Base-by-base conservation (phyloP, 2,797 vertebrate species). In the Hybognathus amarus region DNA sequence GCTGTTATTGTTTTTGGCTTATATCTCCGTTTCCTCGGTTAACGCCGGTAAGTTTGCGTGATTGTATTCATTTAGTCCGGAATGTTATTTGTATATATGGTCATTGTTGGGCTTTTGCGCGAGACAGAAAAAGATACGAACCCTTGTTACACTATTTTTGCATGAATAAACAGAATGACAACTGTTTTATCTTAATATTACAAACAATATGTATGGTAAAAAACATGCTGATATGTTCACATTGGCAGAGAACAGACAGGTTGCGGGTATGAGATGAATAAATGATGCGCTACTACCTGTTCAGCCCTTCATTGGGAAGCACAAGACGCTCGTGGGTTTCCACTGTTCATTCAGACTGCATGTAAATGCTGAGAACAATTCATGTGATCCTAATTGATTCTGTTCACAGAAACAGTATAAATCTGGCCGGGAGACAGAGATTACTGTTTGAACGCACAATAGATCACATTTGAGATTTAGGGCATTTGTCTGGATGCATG, bases 11-110 rank as follows among this genome's bases (percentile, higher is more conserved):
- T 88, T 94, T 90, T 89, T 93, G 89, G 91, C 91, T 88, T 93
- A 89, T 89, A 85, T 95, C 85, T 89, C 90, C 64, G 87, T 89
- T 87, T 92, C 91, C 88, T 92, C 91, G 84, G 93, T 94, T 71
- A n/a, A 87, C 22, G 94, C 95, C 87, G 95, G 95, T 95, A 92
- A 95, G 94, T 94, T 89, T 67, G 11, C 84, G 90, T 89, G 68
- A 63, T 47, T 71, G 42, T 52, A 20, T 64, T 89, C 84, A 87
- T 86, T 73, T 27, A 87, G 87, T 85, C 66, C 78, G 40, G 24
- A 68, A 73, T 84, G 69, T 24, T 10, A 77, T 69, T 61, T 24
- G 54, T 1, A 5, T n/a, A 17, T 11, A 36, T 38, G 27, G 52
- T 10, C 9, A 38, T 47, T 30, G 1, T 17, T 30, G 3, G 30